These are phyloP conservation scores for Drepana falcataria DNA, from an alignment of 2,888 invertebrate species.

Conservation along the genomic window DNA sequence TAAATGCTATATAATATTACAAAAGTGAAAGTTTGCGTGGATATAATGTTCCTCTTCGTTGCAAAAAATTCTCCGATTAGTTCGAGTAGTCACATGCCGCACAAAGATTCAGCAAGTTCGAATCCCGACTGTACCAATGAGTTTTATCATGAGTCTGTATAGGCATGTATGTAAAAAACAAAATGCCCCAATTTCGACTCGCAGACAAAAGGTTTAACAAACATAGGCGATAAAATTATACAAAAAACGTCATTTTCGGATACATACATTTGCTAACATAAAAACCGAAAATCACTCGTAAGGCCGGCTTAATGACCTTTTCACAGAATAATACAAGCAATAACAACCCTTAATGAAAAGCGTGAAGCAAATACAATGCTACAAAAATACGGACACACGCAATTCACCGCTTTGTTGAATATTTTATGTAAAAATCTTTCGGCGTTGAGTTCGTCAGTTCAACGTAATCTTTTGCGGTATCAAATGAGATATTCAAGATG, in stretches of 20 bases:
- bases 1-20: too few relatives aligned
- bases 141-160: too few relatives aligned
- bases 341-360: slow-evolving; percentile 33
- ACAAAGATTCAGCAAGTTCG: too few relatives aligned
- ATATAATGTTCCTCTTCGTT: too few relatives aligned
- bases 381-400: slow-evolving; percentile 34
- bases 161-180: too few relatives aligned
- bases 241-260: neutral
- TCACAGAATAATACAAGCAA: slow-evolving; percentile 34
- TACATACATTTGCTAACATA: slow-evolving; percentile 10
- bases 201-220: too few relatives aligned
- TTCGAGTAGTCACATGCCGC: too few relatives aligned
- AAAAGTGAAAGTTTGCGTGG: too few relatives aligned
- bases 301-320: slow-evolving; percentile 33
- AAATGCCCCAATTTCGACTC: too few relatives aligned
- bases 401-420: slow-evolving; percentile 43
- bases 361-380: slow-evolving; percentile 28
- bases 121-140: too few relatives aligned
- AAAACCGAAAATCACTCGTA: slow-evolving; percentile 23
- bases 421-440: slow-evolving; percentile 51
- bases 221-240: too few relatives aligned
- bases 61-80: too few relatives aligned
- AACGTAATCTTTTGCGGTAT: slow-evolving; percentile 39
- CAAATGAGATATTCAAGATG: slow-evolving; percentile 52
- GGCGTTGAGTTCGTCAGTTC: slow-evolving; percentile 19